Evolutionary conservation across 2,113 vertebrate genomes (phyloP), one percentile per base, ranked within the genome.

Genomic region (Chrysemys picta): DNA sequence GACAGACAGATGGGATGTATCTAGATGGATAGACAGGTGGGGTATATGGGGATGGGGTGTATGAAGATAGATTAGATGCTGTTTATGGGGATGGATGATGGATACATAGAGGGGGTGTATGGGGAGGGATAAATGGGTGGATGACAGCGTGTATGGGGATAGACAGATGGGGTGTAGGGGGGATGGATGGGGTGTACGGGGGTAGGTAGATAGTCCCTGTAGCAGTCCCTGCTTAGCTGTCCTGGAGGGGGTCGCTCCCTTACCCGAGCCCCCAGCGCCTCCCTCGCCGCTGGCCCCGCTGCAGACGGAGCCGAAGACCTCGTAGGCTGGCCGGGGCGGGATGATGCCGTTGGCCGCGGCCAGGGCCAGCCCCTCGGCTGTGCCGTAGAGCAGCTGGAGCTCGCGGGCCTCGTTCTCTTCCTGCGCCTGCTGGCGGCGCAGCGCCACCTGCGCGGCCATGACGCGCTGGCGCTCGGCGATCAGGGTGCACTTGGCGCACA

Each of bases 401-500:
- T 99, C 99, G 0, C 99, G 98, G 84, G 99, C 99, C 94, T 99
- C 99, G 97, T 99, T 99, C 98, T 99, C 99, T 95, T 99, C 99
- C 97, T 99, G 99, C 72, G 99, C 99, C 97, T 99, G 99, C 96
- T 99, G 99, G 97, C 99, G 97, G 95, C 99, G 97, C 96, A 99
- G 98, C 89, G 99, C 99, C 97, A 99, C 99, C 95, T 99, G 99
- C 4, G 99, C 99, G 2, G 99, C 99, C 99, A 99, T 99, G 95
- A 99, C 99, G 45, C 99, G 98, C 98, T 99, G 99, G 85, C 99
- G 97, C 99, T 99, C 99, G 3, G 99, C 99, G 96, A 99, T 99
- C 84, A 99, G 97, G 6, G 99, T 99, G 98, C 99, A 99, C 98
- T 99, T 99, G 98, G 99, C 99, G 98, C 99, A 99, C 98, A 99